Conservation (phyloP, 2,888 invertebrate species). For the Idaea aversata region DNA sequence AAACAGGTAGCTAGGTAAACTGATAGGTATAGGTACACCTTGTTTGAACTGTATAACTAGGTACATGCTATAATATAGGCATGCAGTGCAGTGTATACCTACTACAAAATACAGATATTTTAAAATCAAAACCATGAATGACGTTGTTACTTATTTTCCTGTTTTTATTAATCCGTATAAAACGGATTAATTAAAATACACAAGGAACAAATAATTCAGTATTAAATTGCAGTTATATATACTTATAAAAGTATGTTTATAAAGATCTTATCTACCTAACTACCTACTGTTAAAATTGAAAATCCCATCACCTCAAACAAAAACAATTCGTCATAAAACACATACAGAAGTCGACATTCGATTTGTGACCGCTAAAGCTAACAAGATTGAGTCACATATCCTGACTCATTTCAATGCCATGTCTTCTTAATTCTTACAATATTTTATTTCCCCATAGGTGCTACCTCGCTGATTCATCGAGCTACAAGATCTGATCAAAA, state of each 20-base stretch:
- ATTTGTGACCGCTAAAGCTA: slow-evolving; percentile 53
- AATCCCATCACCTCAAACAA: slow-evolving; percentile 3
- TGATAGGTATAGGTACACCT: neutral
- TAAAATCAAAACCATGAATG: no score
- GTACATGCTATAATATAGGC: neutral
- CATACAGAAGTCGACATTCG: slow-evolving; percentile 31
- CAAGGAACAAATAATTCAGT: no score
- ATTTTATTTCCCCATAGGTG: slow-evolving; percentile 65
- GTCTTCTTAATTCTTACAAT: slow-evolving; percentile 49
- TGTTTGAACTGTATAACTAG: slow-evolving; percentile 2
- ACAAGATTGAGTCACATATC: slow-evolving; percentile 58
- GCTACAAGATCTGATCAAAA: slow-evolving; percentile 37
- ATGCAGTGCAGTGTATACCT: neutral
- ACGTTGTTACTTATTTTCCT: no score
- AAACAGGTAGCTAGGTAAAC: slow-evolving; percentile 8
- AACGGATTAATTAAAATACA: no score
- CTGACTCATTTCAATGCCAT: slow-evolving; percentile 46
- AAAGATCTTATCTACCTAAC: no score
- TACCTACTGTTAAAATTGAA: neutral
- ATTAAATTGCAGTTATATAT: no score
- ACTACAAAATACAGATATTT: neutral
- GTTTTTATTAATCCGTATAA: no score
- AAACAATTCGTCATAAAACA: slow-evolving; percentile 33
- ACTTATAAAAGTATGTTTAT: no score
- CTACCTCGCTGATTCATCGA: slow-evolving; percentile 60